phyloP scores from a whole-genome alignment of 37 sponge, comb jelly and placozoan genomes.

The Spongilla lacustris region DNA sequence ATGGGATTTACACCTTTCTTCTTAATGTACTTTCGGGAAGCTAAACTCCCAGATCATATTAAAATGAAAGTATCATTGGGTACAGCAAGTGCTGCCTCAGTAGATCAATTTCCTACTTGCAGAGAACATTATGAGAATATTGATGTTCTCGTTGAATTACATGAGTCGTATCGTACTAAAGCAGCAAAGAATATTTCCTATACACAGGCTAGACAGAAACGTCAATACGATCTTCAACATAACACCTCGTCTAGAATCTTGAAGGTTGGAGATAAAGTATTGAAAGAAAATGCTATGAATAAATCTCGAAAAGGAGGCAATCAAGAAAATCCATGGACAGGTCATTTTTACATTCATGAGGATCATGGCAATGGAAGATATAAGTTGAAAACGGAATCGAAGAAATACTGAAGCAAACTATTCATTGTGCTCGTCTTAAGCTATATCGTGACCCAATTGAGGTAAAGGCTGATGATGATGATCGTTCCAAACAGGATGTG shows the following conservation, averaged over 20 bases:
- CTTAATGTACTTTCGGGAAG: too few relatives aligned
- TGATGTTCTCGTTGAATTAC: too few relatives aligned
- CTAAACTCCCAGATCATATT: too few relatives aligned
- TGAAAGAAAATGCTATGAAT: neutral
- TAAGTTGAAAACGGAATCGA: neutral
- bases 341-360: neutral
- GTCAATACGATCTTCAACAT: neutral
- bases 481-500: too few relatives aligned
- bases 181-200: neutral
- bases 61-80: too few relatives aligned
- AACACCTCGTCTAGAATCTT: neutral
- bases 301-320: neutral
- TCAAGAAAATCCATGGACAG: constrained; percentile 7
- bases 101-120: too few relatives aligned
- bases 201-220: neutral
- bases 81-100: too few relatives aligned
- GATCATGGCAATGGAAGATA: constrained; percentile 12
- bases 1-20: too few relatives aligned
- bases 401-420: neutral
- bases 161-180: too few relatives aligned
- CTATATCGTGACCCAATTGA: neutral
- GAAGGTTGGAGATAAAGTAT: constrained; percentile 2
- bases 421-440: constrained; percentile 13
- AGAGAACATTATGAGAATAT: too few relatives aligned
- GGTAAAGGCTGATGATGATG: too few relatives aligned